A percentile compares a stretch with the other conserved stretches of the same genome.
phyloP scores from a whole-genome alignment of 2,888 invertebrate species.

The Nysson spinosus region DNA sequence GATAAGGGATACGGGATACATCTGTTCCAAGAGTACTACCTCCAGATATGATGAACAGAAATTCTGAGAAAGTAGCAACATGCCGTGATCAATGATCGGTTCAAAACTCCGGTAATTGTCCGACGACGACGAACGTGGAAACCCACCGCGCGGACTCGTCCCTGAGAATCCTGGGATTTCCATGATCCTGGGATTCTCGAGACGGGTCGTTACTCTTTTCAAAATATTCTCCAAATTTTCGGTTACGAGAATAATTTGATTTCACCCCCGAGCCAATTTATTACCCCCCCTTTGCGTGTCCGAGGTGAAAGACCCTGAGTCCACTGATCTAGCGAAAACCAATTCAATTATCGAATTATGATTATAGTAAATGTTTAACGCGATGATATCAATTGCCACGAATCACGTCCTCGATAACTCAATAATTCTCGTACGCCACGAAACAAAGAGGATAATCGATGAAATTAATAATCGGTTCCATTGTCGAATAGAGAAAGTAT shows the following conservation, averaged over 20 bases:
- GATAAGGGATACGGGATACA: too few species aligned
- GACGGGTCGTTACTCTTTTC: constrained; percentile 71
- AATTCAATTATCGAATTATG: too few species aligned
- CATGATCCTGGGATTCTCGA: constrained; percentile 46
- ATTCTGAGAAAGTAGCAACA: constrained; percentile 55
- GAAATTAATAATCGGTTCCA: too few species aligned
- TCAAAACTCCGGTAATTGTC: constrained; percentile 34
- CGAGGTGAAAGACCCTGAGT: constrained; percentile 69
- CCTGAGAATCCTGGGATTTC: constrained; percentile 42
- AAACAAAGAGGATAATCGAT: too few species aligned
- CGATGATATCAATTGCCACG: too few species aligned
- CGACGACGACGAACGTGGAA: constrained; percentile 48
- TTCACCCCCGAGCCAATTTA: constrained; percentile 60
- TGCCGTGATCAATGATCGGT: constrained; percentile 47
- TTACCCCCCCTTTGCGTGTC: constrained; percentile 70
- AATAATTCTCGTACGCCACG: too few species aligned
- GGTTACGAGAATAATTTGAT: constrained; percentile 72
- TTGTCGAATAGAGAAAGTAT: too few species aligned
- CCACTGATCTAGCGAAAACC: constrained; percentile 11
- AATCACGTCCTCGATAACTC: too few species aligned
- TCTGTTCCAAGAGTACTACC: not conserved
- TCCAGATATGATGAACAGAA: constrained; percentile 10
- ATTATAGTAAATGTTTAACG: too few species aligned
- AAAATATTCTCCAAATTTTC: constrained; percentile 73
- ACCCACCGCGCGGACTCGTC: constrained; percentile 66